Base-by-base conservation (phyloP, 2,113 vertebrate species). In the Pyrgilauda ruficollis region DNA sequence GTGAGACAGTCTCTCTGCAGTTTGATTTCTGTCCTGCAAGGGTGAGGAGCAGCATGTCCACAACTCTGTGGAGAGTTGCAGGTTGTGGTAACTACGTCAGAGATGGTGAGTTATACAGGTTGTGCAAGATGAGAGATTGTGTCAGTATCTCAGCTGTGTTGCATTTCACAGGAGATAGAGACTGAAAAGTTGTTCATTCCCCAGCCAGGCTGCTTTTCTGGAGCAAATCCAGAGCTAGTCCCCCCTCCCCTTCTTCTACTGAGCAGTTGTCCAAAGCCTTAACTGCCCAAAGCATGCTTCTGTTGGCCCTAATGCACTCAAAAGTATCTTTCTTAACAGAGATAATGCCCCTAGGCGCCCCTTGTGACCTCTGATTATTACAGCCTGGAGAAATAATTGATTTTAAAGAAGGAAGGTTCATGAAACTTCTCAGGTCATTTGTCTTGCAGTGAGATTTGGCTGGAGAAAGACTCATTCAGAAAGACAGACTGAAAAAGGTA, bases 51-150 rank as follows among this genome's bases (percentile, higher is more conserved):
- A 67, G 68, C 46, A 44, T 4, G 2, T 59, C 52, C 2, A 0
- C 1, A 2, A 2, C 24, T 47, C 52, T 1, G 1, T 27, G 37
- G 44, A 43, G 46, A 62, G 26, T 1, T 81, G 75, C 1, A 7
- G 21, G 9, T 69, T 73, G 53, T 41, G 31, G 28, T 88, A 70
- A 77, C 30, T 11, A 27, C 0, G 0, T 33, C 27, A 35, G 41
- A 73, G 70, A 68, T 53, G 13, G 35, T 16, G 59, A 90, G 21
- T 41, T 73, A 55, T 8, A 24, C 35, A 77, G 49, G 53, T 37
- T 69, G 53, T 30, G 33, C 72, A 62, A 53, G 67, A 39, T 31
- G 41, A 72, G 74, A 41, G 49, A 16, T 13, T 2, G 3, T 31
- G 62, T 52, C 69, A 44, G 56, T 24, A 44, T 41, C 56, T 82